Base-by-base conservation (phyloP, 2,888 invertebrate genomes). In the Ephialtes manifestator region DNA sequence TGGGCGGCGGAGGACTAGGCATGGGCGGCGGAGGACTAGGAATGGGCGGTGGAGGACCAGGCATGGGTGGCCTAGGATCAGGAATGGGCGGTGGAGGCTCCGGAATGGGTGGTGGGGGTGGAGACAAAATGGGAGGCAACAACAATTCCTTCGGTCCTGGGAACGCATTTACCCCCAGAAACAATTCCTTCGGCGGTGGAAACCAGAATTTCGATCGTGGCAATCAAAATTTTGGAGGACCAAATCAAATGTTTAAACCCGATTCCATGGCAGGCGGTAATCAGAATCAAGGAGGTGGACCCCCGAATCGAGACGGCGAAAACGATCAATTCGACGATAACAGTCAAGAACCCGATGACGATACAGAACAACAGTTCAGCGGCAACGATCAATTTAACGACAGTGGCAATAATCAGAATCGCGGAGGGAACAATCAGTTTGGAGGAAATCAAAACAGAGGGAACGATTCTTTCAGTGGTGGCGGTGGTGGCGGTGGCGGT, bases 51-150 rank as follows among this genome's bases (percentile, higher is more conserved):
- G 82, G 70, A 72, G 86, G 84, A 4, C 7, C 20, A 18, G 84
- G 65, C 18, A 67, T 67, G 67, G 67, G 67, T 1, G 67, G 67
- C 2, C 1, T 1, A 8, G 67, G 67, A 20, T 8, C 48, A 13
- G 67, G 67, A 46, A 67, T 67, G 48, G 67, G 67, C 24, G 83
- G 79, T 86, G 83, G 70, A 82, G 83, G 68, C 72, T 7, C 18
- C 15, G 85, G 70, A 55, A 71, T 71, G 71, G 82, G 82, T 8
- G 78, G 53, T 1, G 75, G 75, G 11, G 55, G 53, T 5, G 85
- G 80, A 51, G 91, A 20, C 58, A 90, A 90, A 89, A 92, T 90
- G 10, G 93, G 94, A 35, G 90, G 90, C 7, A 91, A 89, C 3
- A 91, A 90, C 4, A 90, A 89, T 81, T 89, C 89, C 31, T 91